Evolutionary conservation across 2,797 vertebrate genomes (phyloP).

Genomic region (Phylloscopus collybita): DNA sequence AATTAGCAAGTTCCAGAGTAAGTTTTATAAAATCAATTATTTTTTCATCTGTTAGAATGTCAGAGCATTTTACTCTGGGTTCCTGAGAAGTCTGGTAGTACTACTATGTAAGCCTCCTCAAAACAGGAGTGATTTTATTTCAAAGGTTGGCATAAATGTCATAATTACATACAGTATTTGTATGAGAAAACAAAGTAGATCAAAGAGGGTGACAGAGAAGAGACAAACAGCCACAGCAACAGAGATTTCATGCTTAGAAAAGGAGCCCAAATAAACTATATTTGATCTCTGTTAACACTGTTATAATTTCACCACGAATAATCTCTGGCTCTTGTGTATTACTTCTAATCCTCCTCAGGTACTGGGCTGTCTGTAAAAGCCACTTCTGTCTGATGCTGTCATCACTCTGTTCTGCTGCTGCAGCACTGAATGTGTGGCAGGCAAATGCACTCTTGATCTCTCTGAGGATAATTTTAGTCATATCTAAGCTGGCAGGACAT

Average conservation of each 20-base stretch:
- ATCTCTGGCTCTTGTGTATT: conserved; percentile 14
- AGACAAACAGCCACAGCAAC: conserved; percentile 67
- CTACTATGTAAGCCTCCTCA: conserved; percentile 31
- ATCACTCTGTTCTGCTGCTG: not conserved
- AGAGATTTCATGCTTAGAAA: conserved; percentile 61
- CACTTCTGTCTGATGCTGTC: not conserved
- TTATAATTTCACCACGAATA: conserved; percentile 45
- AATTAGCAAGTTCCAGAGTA: conserved; percentile 45
- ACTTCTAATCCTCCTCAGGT: conserved; percentile 20
- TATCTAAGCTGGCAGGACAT: conserved; percentile 36
- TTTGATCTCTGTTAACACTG: conserved; percentile 46
- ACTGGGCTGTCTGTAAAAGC: conserved; percentile 20
- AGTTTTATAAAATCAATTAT: conserved; percentile 32
- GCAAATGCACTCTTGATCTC: conserved; percentile 45
- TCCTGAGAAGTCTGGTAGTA: conserved; percentile 47
- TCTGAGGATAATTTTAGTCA: conserved; percentile 57
- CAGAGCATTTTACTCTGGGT: conserved; percentile 30
- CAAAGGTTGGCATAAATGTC: conserved; percentile 65
- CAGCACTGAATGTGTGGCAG: not conserved
- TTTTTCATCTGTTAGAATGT: conserved; percentile 34
- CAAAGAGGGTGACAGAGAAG: conserved; percentile 71
- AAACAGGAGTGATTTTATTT: conserved; percentile 64
- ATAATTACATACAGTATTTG: conserved; percentile 64
- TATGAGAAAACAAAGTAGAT: conserved; percentile 72
- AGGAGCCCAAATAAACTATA: conserved; percentile 66